Percentiles rank a stretch among this genome's conserved stretches.
These are phyloP conservation scores for Odontesthes bonariensis DNA, from an alignment of 2,113 vertebrate genomes.

Conservation along the genomic window DNA sequence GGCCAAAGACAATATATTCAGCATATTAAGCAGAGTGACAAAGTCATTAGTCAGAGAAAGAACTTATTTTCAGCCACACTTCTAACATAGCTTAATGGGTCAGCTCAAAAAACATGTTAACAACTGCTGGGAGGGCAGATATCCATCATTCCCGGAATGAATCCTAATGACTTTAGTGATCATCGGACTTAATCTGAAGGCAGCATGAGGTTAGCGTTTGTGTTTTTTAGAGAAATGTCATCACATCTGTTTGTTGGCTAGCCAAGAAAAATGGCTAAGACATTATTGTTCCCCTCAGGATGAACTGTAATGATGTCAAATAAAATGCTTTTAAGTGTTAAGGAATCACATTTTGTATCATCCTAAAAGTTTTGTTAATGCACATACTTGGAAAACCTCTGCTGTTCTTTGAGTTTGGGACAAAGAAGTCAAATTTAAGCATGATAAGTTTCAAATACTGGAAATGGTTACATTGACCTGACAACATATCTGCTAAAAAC, in stretches of 20 bases:
- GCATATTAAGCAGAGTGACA: not conserved
- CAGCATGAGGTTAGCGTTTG: not conserved
- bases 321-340: not conserved
- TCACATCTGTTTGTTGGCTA: not conserved
- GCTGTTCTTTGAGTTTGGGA: not conserved
- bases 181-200: not conserved
- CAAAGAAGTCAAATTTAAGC: not conserved
- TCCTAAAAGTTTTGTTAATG: not conserved
- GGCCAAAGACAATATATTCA: too few relatives aligned
- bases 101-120: not conserved
- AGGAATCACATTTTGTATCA: not conserved
- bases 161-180: not conserved
- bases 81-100: not conserved
- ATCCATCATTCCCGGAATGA: not conserved
- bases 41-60: not conserved
- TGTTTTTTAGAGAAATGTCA: not conserved
- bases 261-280: not conserved
- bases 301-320: not conserved
- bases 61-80: not conserved
- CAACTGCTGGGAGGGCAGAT: not conserved
- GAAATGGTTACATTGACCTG: not conserved
- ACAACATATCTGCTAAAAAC: not conserved
- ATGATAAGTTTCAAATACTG: not conserved
- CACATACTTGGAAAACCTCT: not conserved
- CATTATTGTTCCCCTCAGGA: not conserved